These are phyloP conservation scores for Copidosoma floridanum DNA, from an alignment of 1,140 invertebrate species.

Conservation along the genomic window DNA sequence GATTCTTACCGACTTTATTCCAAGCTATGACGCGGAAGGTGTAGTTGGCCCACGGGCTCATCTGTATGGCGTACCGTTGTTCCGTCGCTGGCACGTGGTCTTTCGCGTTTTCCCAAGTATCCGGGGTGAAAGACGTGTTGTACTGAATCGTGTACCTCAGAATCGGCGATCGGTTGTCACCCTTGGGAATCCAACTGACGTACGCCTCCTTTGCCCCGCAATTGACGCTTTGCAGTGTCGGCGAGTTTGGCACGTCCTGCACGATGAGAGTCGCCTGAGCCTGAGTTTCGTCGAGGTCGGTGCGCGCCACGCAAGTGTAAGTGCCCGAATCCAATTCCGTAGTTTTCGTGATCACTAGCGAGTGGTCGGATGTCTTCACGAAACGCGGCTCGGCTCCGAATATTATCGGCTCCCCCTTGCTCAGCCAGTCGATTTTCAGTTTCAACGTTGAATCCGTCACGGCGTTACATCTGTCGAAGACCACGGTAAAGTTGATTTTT, in stretches of 20 bases:
- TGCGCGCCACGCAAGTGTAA: conserved; percentile 94
- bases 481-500: background rate
- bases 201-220: conserved; percentile 73
- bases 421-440: conserved; percentile 84
- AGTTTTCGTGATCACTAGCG: conserved; percentile 90
- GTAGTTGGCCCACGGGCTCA: conserved; percentile 94
- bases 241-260: conserved; percentile 93
- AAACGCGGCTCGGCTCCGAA: conserved; percentile 83
- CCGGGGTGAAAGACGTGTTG: conserved; percentile 92
- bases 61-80: conserved; percentile 69
- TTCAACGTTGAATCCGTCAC: conserved; percentile 77
- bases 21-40: conserved; percentile 91
- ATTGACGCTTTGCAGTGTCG: conserved; percentile 64
- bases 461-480: conserved; percentile 78
- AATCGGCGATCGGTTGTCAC: conserved; percentile 93
- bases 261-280: conserved; percentile 88
- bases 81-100: conserved; percentile 79
- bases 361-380: conserved; percentile 82
- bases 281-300: conserved; percentile 79
- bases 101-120: conserved; percentile 81
- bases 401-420: conserved; percentile 82
- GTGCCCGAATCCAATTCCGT: conserved; percentile 90
- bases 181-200: conserved; percentile 81
- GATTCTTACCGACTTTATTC: conserved; percentile 78
- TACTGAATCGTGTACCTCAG: conserved; percentile 88